A percentile compares a stretch with the other conserved stretches of the same genome.
These are phyloP conservation scores for Luscinia megarhynchos DNA, from an alignment of 2,797 vertebrate genomes.

Conservation along the genomic window DNA sequence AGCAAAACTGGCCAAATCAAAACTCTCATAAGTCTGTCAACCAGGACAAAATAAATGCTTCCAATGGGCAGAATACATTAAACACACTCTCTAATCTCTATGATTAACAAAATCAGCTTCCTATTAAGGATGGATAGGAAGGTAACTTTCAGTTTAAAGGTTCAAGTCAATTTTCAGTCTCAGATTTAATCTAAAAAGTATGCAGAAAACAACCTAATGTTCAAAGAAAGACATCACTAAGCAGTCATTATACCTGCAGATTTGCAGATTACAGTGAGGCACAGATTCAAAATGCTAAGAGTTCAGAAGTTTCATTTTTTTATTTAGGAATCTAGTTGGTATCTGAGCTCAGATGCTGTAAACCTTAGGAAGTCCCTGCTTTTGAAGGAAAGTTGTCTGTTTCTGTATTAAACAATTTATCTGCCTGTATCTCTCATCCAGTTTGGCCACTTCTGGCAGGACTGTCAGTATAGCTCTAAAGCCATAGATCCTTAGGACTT, in stretches of 20 bases:
- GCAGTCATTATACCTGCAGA: background rate
- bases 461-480: background rate
- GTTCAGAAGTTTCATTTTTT: background rate
- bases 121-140: background rate
- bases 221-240: background rate
- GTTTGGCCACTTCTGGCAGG: background rate
- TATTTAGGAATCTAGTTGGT: background rate
- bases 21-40: background rate
- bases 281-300: background rate
- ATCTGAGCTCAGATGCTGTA: background rate
- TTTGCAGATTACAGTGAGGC: background rate
- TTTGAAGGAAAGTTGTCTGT: background rate
- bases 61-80: background rate
- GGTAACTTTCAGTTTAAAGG: background rate
- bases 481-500: background rate
- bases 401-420: background rate
- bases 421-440: background rate
- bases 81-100: background rate
- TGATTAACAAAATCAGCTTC: background rate
- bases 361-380: background rate
- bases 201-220: background rate
- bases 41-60: background rate
- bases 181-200: background rate
- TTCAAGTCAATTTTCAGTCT: background rate
- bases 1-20: constrained; percentile 17